Base-by-base conservation (phyloP, 1,140 invertebrate species). In the Pararge aegeria region DNA sequence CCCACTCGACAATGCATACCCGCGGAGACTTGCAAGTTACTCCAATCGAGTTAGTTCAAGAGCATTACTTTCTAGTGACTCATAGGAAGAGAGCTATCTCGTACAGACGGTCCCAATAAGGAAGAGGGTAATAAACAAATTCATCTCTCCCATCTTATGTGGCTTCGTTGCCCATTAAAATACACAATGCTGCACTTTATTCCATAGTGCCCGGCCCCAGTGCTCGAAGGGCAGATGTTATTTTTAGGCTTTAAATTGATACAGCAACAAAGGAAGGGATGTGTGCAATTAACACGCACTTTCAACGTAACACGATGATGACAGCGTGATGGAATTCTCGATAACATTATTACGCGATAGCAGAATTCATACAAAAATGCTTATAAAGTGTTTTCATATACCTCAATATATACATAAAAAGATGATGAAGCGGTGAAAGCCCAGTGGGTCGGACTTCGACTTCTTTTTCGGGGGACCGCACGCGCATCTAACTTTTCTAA, bases 101-200 rank as follows among this genome's bases (percentile, higher is more conserved):
- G 74, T 74, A 68, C 86, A 87, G 83, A 87, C 87, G 82, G 72
- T 87, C 84, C 84, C 87, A 89, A 89, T 89, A 87, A 89, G 87
- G 87, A 89, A 89, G 84, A 83, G 80, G 82, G 82, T 81, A 89
- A 89, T 89, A 89, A 89, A 89, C 83, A 84, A 87, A 89, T 87
- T 87, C 87, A 89, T 83, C 87, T 86, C 83, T 80, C 78, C 73
- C 80, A 83, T 89, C 84, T 87, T 86, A 85, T 82, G 83, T 78
- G 79, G 82, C 83, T 84, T 77, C 74, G 73, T 69, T 64, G 83
- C 67, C 80, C 78, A 84, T 87, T 87, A 83, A 84, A 88, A 86
- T 82, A 84, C 84, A 86, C 84, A 89, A 89, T 87, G 80, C 83
- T 87, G 86, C 81, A 85, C 80, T 89, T 77, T 80, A 85, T 85